Conservation (phyloP, 2,113 vertebrate species). For the Bufo bufo region DNA sequence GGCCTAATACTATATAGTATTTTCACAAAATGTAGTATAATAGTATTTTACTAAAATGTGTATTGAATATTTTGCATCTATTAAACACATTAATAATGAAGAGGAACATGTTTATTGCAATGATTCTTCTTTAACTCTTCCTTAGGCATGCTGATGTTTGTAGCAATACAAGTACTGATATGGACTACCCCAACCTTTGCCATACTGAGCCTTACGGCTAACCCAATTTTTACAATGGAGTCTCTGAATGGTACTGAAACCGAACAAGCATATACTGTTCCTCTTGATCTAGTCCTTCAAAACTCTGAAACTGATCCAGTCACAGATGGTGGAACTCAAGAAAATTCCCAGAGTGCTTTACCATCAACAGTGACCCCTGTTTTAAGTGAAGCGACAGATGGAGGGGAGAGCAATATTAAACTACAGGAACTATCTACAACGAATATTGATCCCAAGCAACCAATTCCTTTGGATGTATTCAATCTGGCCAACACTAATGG, state of each 20-base stretch:
- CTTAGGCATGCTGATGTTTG: conserved; percentile 57
- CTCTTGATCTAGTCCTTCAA: conserved; percentile 31
- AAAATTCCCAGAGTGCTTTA: conserved; percentile 32
- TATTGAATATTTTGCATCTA: neutral
- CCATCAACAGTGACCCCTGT: conserved; percentile 28
- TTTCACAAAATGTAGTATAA: no score
- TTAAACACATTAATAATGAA: neutral
- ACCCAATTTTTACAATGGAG: conserved; percentile 45
- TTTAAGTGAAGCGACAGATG: conserved; percentile 55
- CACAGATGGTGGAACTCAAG: conserved; percentile 52
- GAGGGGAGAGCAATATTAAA: conserved; percentile 60
- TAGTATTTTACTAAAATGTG: neutral
- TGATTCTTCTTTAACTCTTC: neutral
- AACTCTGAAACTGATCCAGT: conserved; percentile 53
- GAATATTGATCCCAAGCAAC: conserved; percentile 54
- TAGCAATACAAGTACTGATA: conserved; percentile 51
- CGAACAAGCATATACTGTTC: conserved; percentile 58
- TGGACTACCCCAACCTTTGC: conserved; percentile 45
- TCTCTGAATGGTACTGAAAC: conserved; percentile 27
- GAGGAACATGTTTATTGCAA: no score
- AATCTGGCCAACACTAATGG: conserved; percentile 11
- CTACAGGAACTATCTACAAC: conserved; percentile 44
- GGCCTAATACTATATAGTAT: no score
- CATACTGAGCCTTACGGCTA: conserved; percentile 45
- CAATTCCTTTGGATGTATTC: conserved; percentile 60